Evolutionary conservation across 2,797 vertebrate species (phyloP).

Genomic region (Tauraco hartlaubi): DNA sequence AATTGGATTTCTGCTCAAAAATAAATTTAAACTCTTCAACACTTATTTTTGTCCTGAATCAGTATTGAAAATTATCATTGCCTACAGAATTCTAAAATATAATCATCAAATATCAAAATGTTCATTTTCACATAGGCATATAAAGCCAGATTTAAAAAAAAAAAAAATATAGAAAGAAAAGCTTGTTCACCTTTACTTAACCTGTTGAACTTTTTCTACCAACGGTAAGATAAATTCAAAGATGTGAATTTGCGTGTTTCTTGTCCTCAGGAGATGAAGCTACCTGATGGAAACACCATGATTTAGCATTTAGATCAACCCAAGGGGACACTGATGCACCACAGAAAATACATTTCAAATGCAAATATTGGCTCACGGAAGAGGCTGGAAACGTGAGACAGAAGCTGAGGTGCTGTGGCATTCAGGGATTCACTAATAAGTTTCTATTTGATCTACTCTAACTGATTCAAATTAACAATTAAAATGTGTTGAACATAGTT

Average conservation of each 20-base stretch:
- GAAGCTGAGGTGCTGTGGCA: not conserved
- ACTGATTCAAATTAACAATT: not conserved
- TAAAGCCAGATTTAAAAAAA: not conserved
- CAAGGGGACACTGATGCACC: not conserved
- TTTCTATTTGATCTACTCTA: not conserved
- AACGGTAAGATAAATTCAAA: not conserved
- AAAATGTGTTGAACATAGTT: not conserved
- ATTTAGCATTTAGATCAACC: conserved; percentile 16
- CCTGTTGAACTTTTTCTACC: not conserved
- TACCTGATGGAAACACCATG: not conserved
- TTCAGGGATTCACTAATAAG: not conserved
- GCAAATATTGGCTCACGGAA: not conserved
- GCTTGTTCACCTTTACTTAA: not conserved
- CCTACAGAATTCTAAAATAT: not conserved
- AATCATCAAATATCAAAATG: not conserved
- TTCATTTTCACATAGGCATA: not conserved
- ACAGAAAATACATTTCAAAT: not conserved
- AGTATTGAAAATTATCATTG: not conserved
- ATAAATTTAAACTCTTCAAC: not conserved
- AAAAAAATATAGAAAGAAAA: not conserved
- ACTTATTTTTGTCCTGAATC: not conserved
- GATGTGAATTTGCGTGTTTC: not conserved
- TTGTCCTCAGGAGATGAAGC: not conserved
- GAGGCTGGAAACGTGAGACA: not conserved
- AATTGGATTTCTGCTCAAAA: not conserved